phyloP scores from a whole-genome alignment of 2,888 invertebrate species.

The Alentia gelatinosa region DNA sequence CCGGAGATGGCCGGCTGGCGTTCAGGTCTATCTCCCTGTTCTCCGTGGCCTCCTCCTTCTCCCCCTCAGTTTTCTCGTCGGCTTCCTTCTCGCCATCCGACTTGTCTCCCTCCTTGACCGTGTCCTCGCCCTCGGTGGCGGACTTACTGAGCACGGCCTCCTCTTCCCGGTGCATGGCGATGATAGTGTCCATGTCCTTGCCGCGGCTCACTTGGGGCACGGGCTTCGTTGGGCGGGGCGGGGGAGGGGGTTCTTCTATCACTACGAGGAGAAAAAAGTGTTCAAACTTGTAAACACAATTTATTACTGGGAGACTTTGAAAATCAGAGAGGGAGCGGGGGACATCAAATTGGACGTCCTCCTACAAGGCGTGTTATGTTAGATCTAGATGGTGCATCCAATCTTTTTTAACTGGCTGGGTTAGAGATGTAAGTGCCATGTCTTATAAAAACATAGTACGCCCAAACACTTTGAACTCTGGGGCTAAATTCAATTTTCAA shows the following conservation, averaged over 20 bases:
- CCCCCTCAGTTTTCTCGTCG: slow-evolving; percentile 12
- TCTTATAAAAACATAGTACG: no score
- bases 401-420: no score
- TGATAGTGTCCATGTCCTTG: slow-evolving; percentile 94
- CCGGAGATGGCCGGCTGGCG: slow-evolving; percentile 34
- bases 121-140: slow-evolving; percentile 80
- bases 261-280: no score
- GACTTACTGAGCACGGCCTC: background rate
- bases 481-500: no score
- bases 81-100: slow-evolving; percentile 19
- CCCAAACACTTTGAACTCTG: no score
- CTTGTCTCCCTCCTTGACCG: slow-evolving; percentile 81
- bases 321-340: no score
- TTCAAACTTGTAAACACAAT: no score
- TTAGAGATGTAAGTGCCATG: no score
- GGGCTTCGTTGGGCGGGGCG: background rate
- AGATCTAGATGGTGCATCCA: no score
- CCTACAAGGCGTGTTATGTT: no score
- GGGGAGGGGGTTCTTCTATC: background rate
- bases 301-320: no score
- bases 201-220: slow-evolving; percentile 83
- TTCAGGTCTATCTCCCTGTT: slow-evolving; percentile 84
- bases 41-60: slow-evolving; percentile 83
- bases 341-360: no score
- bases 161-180: slow-evolving; percentile 19